phyloP scores from a whole-genome alignment of 2,888 invertebrate genomes.

The Amphipyra berbera region DNA sequence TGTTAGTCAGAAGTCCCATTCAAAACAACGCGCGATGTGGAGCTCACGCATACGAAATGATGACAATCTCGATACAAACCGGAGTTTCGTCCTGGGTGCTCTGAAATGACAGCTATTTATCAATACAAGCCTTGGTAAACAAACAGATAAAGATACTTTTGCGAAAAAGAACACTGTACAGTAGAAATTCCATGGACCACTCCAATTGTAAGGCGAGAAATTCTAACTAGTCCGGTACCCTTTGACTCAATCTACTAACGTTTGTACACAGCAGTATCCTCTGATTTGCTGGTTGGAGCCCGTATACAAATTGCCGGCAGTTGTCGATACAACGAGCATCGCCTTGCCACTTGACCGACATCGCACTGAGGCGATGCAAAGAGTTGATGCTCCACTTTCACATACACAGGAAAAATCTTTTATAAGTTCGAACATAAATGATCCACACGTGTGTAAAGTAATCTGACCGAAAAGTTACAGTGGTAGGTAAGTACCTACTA shows the following conservation, averaged over 20 bases:
- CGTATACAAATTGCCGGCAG: constrained; percentile 33
- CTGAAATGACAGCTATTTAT: no score
- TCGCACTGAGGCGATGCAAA: constrained; percentile 9
- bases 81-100: no score
- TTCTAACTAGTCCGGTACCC: neutral
- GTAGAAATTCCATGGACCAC: neutral
- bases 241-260: constrained; percentile 1
- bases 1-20: neutral
- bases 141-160: no score
- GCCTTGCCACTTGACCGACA: constrained; percentile 43
- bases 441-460: neutral
- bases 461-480: no score
- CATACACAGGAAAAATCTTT: neutral
- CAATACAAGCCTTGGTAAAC: no score
- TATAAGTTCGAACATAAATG: neutral
- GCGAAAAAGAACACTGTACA: no score
- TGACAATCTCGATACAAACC: no score
- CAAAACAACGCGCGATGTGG: neutral
- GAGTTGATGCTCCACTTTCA: constrained; percentile 14
- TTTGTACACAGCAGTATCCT: constrained; percentile 6
- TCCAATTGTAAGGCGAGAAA: no score
- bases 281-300: constrained; percentile 23
- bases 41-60: no score
- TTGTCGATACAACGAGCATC: constrained; percentile 12
- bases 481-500: no score